Conservation (phyloP, 2,888 invertebrate species). For the Lissocephala sabroskyi region DNA sequence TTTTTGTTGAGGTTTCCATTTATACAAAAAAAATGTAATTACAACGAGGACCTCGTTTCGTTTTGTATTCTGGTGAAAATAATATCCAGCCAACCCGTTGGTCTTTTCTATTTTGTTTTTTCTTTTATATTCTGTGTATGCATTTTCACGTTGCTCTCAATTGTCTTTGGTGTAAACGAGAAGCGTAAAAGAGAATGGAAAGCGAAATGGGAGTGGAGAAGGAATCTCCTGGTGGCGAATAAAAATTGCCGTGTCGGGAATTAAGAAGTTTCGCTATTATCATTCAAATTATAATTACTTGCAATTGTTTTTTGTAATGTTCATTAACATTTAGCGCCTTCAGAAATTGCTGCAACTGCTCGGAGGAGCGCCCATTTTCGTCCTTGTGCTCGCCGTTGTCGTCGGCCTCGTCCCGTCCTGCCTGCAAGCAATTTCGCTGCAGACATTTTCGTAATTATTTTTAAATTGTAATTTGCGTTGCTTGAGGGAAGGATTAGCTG, state of each 20-base stretch:
- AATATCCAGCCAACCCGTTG: background rate
- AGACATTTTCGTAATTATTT: conserved; percentile 62
- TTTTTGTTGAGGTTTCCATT: conserved; percentile 41
- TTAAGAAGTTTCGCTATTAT: conserved; percentile 65
- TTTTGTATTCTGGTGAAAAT: background rate
- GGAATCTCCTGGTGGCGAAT: too few relatives aligned
- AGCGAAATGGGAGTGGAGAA: conserved; percentile 7
- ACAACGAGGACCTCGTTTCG: conserved; percentile 14
- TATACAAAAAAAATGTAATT: conserved; percentile 44
- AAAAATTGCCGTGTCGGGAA: conserved; percentile 63
- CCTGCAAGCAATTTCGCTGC: conserved; percentile 39
- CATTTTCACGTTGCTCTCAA: conserved; percentile 34
- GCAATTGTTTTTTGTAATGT: conserved; percentile 64
- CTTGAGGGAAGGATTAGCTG: conserved; percentile 47
- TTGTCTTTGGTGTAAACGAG: conserved; percentile 32
- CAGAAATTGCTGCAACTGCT: conserved; percentile 48
- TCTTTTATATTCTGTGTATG: conserved; percentile 26
- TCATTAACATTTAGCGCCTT: conserved; percentile 62
- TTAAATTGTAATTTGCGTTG: conserved; percentile 58
- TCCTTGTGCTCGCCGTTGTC: background rate
- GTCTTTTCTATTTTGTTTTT: conserved; percentile 1
- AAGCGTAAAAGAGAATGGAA: background rate
- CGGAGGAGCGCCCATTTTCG: conserved; percentile 11
- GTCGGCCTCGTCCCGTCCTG: conserved; percentile 29
- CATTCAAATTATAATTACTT: conserved; percentile 66